Evolutionary conservation across 92 coral and sea anemone species (phyloP), one percentile per base, ranked within the genome.

Genomic region (Pocillopora meandrina): DNA sequence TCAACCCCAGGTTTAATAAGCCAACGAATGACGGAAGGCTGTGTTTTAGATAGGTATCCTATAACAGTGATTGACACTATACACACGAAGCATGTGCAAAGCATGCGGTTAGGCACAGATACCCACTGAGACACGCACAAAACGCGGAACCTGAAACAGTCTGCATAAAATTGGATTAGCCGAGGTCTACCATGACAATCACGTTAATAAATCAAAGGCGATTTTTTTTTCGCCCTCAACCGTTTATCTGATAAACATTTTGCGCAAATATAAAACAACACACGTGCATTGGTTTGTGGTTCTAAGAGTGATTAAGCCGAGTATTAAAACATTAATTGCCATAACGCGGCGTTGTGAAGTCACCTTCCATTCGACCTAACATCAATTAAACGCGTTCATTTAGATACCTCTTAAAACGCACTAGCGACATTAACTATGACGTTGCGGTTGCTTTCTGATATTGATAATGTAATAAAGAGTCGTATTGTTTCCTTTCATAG

Each of bases 241-340:
- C 72, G 72, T 82, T 82, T 47, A 82, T 82, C 77, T 21, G 78
- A 72, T 72, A 63, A 56, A 83, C 52, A 63, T 73, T 74, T 72
- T 73, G 60, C 77, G 56, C 80, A 33, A 36, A n/a, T 66, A 63
- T 21, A n/a, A 73, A 61, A 47, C 64, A 21, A 73, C 63, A 74
- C 80, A 83, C 76, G 80, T 83, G 86, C 80, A 83, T 62, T 74
- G 86, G 73, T 83, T 83, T 83, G 86, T 62, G 86, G 86, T 56
- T 52, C 26, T n/a, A 10, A 73, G 62, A 65, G 80, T 74, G 74
- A 83, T 83, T 63, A 73, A 31, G 55, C 64, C 11, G 61, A 26
- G 65, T 56, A 73, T 74, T 73, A 74, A 63, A 74, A 74, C 86
- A 74, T 83, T 83, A 83, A 83, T 83, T 83, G 68, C 33, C 65